phyloP scores from a whole-genome alignment of 2,888 invertebrate genomes.

The Nomada lathburiana region DNA sequence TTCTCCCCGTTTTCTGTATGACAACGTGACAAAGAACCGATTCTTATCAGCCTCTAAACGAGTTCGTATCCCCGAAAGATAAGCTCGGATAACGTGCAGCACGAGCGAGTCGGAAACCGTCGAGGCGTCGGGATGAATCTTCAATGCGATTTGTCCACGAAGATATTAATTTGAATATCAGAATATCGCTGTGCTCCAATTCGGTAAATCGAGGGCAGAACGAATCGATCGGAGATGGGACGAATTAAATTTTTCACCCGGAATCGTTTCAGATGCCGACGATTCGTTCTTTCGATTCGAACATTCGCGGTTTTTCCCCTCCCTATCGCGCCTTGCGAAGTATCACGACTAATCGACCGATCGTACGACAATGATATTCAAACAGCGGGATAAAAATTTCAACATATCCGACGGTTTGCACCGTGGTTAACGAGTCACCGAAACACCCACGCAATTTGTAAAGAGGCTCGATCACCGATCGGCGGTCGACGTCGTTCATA shows the following conservation, averaged over 20 bases:
- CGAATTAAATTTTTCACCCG: constrained; percentile 24
- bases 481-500: constrained; percentile 20
- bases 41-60: constrained; percentile 32
- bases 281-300: not conserved
- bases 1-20: not conserved
- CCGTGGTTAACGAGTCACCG: not conserved
- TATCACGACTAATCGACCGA: constrained; percentile 16
- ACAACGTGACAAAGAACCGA: constrained; percentile 21
- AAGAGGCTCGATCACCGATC: constrained; percentile 12
- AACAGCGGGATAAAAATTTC: not conserved
- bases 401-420: not conserved
- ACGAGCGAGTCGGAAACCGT: not conserved
- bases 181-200: not conserved
- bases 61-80: constrained; percentile 34
- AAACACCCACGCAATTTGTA: too few species aligned
- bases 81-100: constrained; percentile 31
- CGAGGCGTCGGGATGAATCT: constrained; percentile 44
- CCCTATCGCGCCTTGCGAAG: not conserved
- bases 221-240: constrained; percentile 24
- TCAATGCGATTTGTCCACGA: constrained; percentile 46
- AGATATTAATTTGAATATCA: constrained; percentile 36
- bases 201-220: constrained; percentile 21
- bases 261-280: not conserved
- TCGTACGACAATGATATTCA: not conserved
- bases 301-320: not conserved